Evolutionary conservation across 2,888 invertebrate species (phyloP).

Genomic region (Stegophylla sp.): DNA sequence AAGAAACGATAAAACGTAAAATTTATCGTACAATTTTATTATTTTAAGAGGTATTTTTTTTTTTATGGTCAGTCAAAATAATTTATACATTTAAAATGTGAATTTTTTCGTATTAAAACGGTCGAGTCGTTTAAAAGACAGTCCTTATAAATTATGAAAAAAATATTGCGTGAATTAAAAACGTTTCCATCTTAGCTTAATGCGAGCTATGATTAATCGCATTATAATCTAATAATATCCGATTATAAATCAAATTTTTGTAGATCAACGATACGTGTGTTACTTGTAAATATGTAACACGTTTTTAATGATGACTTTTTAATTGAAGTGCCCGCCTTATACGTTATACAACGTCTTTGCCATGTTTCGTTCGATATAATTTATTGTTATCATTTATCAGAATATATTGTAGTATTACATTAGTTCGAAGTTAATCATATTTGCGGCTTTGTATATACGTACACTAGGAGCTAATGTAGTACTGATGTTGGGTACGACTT

Average conservation of each 20-base stretch:
- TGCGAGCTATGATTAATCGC: background rate
- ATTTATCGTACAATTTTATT: too few relatives aligned
- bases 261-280: background rate
- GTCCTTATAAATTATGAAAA: too few relatives aligned
- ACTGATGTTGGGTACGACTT: background rate
- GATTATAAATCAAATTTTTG: background rate
- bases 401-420: background rate
- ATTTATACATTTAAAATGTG: too few relatives aligned
- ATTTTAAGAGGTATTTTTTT: too few relatives aligned
- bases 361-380: background rate
- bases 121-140: too few relatives aligned
- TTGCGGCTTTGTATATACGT: background rate
- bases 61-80: too few relatives aligned
- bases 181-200: background rate
- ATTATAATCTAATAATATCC: background rate
- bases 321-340: conserved; percentile 30
- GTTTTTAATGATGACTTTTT: background rate
- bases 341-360: background rate
- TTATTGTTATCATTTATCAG: background rate
- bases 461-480: background rate
- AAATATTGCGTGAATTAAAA: too few relatives aligned
- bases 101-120: too few relatives aligned
- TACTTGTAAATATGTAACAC: background rate
- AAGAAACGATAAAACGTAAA: too few relatives aligned
- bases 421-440: conserved; percentile 7